Base-by-base conservation (phyloP, 2,797 vertebrate genomes). In the Mormyrops attenuatus region DNA sequence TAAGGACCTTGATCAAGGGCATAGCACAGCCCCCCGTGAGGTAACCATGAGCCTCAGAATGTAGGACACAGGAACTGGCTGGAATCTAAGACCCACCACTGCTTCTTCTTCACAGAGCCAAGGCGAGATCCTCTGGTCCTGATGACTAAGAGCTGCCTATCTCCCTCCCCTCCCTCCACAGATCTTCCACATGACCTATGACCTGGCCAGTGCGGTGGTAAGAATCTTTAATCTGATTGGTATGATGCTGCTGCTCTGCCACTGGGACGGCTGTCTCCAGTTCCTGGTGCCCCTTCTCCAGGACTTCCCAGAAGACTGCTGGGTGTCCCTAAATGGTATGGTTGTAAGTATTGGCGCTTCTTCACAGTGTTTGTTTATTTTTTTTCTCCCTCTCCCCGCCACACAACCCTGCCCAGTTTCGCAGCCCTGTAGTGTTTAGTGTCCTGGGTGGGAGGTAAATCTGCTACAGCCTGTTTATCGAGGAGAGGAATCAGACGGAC, bases 241-340 rank as follows among this genome's bases (percentile, higher is more conserved):
- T 85, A 99, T 99, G 98, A 99, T 99, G 98, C 96, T 99, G 53
- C 94, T 99, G 93, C 96, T 99, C 11, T 99, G 98, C 91, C 98
- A 99, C 94, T 99, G 98, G 98, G 98, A 99, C 0, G 98, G 98
- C 92, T 99, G 98, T 93, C 96, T 99, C 89, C 98, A 99, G 96
- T 99, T 99, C 95, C 95, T 99, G 90, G 98, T 99, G 89, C 98
- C 98, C 89, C 99, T 99, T 98, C 96, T 99, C 91, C 98, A 99
- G 93, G 98, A 99, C 94, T 99, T 99, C 91, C 98, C 98, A 0
- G 94, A 96, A 0, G 98, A 99, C 92, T 99, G 98, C 93, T 99
- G 98, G 98, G 98, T 99, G 0, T 87, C 85, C 13, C 85, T 87
- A 87, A 87, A 87, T 38, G 85, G 85, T 87, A 87, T 87, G 85